These are phyloP conservation scores for Rhinoderma darwinii DNA, from an alignment of 2,113 vertebrate genomes.

Conservation along the genomic window DNA sequence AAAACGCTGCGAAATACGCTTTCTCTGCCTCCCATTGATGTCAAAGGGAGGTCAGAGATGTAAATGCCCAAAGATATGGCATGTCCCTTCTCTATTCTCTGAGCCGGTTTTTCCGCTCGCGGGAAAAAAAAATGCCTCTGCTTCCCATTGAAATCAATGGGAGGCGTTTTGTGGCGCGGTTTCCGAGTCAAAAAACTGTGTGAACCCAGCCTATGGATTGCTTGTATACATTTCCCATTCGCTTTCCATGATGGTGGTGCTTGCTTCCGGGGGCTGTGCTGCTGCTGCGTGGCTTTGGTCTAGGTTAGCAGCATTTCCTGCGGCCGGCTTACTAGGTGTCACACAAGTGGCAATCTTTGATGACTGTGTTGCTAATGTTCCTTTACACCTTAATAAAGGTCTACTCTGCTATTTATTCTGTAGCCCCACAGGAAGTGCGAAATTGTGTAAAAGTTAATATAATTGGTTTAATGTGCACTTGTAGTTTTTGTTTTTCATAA, in stretches of 20 bases:
- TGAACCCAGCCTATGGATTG: no score
- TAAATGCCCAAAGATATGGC: no score
- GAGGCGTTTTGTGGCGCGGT: no score
- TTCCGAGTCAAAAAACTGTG: no score
- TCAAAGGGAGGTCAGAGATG: no score
- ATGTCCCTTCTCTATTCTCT: no score
- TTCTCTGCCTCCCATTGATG: no score
- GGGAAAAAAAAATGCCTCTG: no score
- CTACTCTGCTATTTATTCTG: neutral
- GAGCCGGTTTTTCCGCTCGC: no score
- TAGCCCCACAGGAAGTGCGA: neutral
- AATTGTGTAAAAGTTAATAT: neutral
- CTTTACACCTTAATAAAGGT: neutral
- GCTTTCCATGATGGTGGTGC: neutral
- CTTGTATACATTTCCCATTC: neutral
- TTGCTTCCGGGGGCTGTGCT: neutral
- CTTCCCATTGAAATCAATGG: no score
- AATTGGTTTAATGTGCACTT: constrained; percentile 7
- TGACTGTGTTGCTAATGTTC: constrained; percentile 46
- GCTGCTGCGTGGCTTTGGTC: constrained; percentile 14
- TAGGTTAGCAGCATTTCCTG: neutral
- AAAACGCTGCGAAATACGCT: no score
- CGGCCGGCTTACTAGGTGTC: neutral
- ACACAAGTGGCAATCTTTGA: neutral
- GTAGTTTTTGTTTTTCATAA: neutral